Conservation (phyloP, 2,113 vertebrate genomes). For the Platichthys stellatus region DNA sequence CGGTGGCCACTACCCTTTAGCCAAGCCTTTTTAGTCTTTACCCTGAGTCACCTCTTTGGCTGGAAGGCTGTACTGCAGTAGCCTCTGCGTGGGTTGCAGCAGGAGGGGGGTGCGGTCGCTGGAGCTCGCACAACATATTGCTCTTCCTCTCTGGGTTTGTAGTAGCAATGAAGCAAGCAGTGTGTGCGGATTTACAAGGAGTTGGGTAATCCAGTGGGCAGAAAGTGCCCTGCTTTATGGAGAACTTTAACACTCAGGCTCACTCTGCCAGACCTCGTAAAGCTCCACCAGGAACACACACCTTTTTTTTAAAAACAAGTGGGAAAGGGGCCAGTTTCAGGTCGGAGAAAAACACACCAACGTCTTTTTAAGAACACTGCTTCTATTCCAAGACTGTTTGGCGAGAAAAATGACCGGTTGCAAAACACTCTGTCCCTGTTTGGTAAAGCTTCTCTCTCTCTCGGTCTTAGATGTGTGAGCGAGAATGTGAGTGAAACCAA, state of each 20-base stretch:
- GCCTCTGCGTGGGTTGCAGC: slow-evolving; percentile 36
- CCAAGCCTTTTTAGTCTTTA: slow-evolving; percentile 55
- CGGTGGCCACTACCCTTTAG: slow-evolving; percentile 9
- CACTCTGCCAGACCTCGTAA: slow-evolving; percentile 40
- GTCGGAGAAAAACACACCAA: slow-evolving; percentile 4
- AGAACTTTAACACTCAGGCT: slow-evolving; percentile 41
- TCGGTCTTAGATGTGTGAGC: not conserved
- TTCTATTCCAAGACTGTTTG: slow-evolving; percentile 29
- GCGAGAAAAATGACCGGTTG: slow-evolving; percentile 13
- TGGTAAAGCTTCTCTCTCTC: slow-evolving; percentile 16
- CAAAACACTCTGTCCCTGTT: slow-evolving; percentile 29
- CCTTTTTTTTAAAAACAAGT: slow-evolving; percentile 47
- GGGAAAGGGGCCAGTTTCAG: slow-evolving; percentile 47
- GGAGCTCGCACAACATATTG: slow-evolving; percentile 29
- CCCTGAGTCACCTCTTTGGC: slow-evolving; percentile 47
- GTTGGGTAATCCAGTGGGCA: slow-evolving; percentile 61
- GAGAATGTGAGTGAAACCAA: slow-evolving; percentile 12
- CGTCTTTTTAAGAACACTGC: slow-evolving; percentile 7
- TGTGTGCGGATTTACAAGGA: slow-evolving; percentile 49
- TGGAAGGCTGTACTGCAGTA: slow-evolving; percentile 53
- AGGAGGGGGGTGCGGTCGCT: not conserved
- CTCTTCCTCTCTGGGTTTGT: slow-evolving; percentile 28
- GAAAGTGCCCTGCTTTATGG: slow-evolving; percentile 63
- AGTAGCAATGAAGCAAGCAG: slow-evolving; percentile 47
- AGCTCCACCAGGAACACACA: slow-evolving; percentile 34